phyloP scores from a whole-genome alignment of 2,113 vertebrate species.

The Sitta europaea region DNA sequence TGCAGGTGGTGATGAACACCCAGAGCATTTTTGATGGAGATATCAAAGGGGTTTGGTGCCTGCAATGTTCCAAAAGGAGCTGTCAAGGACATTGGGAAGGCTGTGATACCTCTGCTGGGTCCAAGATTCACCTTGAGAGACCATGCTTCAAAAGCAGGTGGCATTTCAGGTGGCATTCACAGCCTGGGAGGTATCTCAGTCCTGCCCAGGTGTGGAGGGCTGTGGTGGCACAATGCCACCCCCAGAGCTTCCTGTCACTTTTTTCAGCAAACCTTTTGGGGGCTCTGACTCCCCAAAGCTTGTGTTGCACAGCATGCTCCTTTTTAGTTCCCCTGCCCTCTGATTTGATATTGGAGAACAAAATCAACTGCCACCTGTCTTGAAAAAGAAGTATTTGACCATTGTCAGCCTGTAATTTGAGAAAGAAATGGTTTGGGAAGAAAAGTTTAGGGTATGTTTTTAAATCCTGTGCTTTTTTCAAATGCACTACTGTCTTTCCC shows the following conservation, averaged over 20 bases:
- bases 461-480: not conserved
- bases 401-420: not conserved
- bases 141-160: not conserved
- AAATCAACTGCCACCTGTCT: not conserved
- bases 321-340: not conserved
- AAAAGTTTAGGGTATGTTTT: not conserved
- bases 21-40: not conserved
- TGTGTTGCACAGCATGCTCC: not conserved
- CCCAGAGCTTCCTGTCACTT: not conserved
- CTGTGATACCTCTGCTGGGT: not conserved
- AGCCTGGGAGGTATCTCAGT: not conserved
- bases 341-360: not conserved
- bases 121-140: not conserved
- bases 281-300: not conserved
- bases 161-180: not conserved
- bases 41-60: not conserved
- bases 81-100: not conserved
- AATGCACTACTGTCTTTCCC: conserved; percentile 28
- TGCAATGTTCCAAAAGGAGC: not conserved
- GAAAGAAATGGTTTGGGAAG: not conserved
- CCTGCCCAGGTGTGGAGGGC: not conserved
- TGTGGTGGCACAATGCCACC: not conserved
- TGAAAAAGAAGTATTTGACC: not conserved
- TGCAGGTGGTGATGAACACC: accelerated
- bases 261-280: not conserved